Evolutionary conservation across 2,113 vertebrate species (phyloP), one percentile per base, ranked within the genome.

Genomic region (Gallinago jamesoni): DNA sequence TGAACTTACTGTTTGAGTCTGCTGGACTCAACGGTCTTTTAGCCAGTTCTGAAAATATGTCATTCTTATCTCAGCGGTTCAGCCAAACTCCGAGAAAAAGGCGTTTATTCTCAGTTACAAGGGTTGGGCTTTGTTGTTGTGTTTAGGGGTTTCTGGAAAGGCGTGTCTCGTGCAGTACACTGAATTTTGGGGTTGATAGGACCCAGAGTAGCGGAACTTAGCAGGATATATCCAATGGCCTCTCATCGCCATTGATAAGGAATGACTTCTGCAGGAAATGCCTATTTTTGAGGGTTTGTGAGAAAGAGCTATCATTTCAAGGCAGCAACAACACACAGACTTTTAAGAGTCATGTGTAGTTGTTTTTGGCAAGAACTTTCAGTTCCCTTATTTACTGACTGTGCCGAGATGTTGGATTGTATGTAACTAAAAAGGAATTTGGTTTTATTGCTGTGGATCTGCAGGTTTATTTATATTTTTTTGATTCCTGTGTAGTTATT

Each of bases 401-500:
- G 21, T 79, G 69, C 95, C 28, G 21, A 79, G 92, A 93, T 95
- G 88, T 74, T 93, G 88, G 92, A 31, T 59, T 85, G 79, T 91
- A 72, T 88, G 87, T 76, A 96, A 91, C 90, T 96, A 70, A 96
- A 96, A 95, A 91, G 76, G 95, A 93, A 96, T 94, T 95, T 24
- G 78, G 50, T 94, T 96, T 90, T 90, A 87, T 90, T 96, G 91
- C 96, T 81, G 76, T 87, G 89, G 87, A n/a, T 89, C 60, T 91
- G 72, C 89, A 94, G 93, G 88, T 88, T 95, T 95, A 76, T 94
- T 97, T 98, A 92, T 98, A 97, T 95, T 76, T 97, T 97, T 97
- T 91, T 81, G 82, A 94, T 90, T 94, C 92, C 72, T 59, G 24
- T 79, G 76, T 90, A 94, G 95, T 90, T 96, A 90, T 97, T 98